Percentiles rank a stretch among this genome's conserved stretches.
Conservation (phyloP, 2,113 vertebrate genomes). For the Scopus umbretta region DNA sequence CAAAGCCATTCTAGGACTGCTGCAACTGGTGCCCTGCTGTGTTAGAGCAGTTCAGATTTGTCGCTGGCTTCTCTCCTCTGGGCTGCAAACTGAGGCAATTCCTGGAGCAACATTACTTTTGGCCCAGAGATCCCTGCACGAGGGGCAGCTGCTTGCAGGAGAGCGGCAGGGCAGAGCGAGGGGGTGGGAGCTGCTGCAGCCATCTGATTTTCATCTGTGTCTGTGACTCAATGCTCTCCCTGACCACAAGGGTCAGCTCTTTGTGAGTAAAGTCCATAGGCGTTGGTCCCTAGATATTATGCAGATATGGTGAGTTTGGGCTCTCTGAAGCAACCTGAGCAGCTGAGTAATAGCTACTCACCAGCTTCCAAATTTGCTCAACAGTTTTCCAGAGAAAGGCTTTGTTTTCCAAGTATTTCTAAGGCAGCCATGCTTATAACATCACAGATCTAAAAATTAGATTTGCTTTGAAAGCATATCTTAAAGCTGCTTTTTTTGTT, state of each 20-base stretch:
- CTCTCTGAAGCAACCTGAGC: neutral
- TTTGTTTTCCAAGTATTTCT: neutral
- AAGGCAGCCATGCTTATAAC: neutral
- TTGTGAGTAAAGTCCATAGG: neutral
- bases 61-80: neutral
- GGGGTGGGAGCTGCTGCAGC: neutral
- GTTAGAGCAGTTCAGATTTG: neutral
- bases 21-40: too few relatives aligned
- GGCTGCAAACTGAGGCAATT: neutral
- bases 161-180: neutral
- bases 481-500: neutral
- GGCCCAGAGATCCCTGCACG: neutral
- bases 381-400: neutral
- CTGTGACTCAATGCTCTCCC: neutral
- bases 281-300: neutral
- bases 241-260: neutral
- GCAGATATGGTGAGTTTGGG: neutral
- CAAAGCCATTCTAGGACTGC: neutral
- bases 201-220: neutral
- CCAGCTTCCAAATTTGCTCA: neutral
- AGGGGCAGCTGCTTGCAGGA: neutral
- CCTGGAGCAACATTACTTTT: neutral
- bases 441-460: neutral
- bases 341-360: neutral
- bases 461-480: neutral